phyloP scores from a whole-genome alignment of 2,113 vertebrate species.

The Cyanoderma ruficeps region DNA sequence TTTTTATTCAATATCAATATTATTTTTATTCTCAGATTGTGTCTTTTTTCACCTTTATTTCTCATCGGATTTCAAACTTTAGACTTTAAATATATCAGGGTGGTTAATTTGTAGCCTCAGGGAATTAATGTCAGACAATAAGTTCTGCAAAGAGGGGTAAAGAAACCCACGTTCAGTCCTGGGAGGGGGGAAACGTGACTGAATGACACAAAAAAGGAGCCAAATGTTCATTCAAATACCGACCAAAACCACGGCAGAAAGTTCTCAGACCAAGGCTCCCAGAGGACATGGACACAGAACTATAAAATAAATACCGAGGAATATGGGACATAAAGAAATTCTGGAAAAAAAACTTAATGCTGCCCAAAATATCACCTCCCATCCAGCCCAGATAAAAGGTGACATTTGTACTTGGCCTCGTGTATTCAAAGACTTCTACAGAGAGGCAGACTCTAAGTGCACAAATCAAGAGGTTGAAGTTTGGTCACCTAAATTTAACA shows the following conservation, averaged over 20 bases:
- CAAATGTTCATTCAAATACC: constrained; percentile 65
- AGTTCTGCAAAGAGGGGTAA: background rate
- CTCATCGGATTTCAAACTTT: background rate
- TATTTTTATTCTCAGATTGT: background rate
- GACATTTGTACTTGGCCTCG: background rate
- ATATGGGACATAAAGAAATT: background rate
- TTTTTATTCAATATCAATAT: background rate
- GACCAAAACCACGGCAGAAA: constrained; percentile 52
- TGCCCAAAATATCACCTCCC: constrained; percentile 1
- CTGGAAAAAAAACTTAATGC: background rate
- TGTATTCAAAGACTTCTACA: background rate
- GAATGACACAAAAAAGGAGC: constrained; percentile 20
- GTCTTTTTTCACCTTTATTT: background rate
- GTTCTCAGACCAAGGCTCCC: constrained; percentile 56
- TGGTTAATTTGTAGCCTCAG: background rate
- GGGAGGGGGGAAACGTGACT: background rate
- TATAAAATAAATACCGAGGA: constrained; percentile 6
- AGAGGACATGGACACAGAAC: background rate
- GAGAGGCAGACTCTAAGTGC: background rate
- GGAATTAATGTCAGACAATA: background rate
- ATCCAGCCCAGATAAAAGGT: background rate
- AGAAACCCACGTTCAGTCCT: background rate
- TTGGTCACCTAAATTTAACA: background rate
- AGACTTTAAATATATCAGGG: background rate
- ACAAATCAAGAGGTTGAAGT: background rate